Evolutionary conservation across 2,888 invertebrate genomes (phyloP).

Genomic region (Tethea ocularis): DNA sequence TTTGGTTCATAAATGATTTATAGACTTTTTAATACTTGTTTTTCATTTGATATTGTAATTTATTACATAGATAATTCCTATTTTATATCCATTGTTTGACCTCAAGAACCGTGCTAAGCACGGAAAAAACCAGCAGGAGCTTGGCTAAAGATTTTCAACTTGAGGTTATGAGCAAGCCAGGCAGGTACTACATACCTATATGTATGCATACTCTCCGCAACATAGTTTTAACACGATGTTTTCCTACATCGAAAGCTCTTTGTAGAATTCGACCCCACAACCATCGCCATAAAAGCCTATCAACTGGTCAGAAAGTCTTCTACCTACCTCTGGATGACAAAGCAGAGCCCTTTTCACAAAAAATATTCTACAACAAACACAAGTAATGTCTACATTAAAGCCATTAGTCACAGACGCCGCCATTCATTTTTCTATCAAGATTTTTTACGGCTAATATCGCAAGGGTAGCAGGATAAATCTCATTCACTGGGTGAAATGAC

Average conservation of each 20-base stretch:
- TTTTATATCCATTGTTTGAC: too few relatives aligned
- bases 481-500: constrained; percentile 48
- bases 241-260: too few relatives aligned
- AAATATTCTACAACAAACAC: neutral
- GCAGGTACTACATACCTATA: too few relatives aligned
- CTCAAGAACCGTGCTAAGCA: too few relatives aligned
- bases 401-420: neutral
- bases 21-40: neutral
- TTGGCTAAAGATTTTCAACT: too few relatives aligned
- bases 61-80: too few relatives aligned
- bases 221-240: too few relatives aligned
- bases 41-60: neutral
- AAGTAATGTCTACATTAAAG: neutral
- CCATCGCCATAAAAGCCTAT: neutral
- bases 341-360: neutral
- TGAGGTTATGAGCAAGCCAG: too few relatives aligned
- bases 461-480: constrained; percentile 59
- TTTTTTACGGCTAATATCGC: constrained; percentile 41
- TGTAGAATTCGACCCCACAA: neutral
- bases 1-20: neutral
- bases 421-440: constrained; percentile 10
- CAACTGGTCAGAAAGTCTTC: neutral
- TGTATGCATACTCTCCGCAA: too few relatives aligned
- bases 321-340: neutral
- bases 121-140: too few relatives aligned